Percentiles rank a stretch among this genome's conserved stretches.
phyloP scores from a whole-genome alignment of 2,113 vertebrate genomes.

The cat (Felis catus) region F.catus_Fca126_mat1.0 CM031418.1:108312001-108312500 shows the following conservation, averaged over 20 bases:
- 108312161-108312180: background rate
- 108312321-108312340: background rate
- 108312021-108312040: background rate
- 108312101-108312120: background rate
- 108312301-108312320: background rate
- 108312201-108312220: background rate
- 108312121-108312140: background rate
- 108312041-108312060: background rate
- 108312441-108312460: no score
- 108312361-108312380: background rate
- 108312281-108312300: background rate
- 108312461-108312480: no score
- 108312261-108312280: background rate
- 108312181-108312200: background rate
- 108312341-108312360: background rate
- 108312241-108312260: background rate
- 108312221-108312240: background rate
- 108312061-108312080: background rate
- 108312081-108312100: background rate
- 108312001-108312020: background rate
- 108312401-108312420: background rate
- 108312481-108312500: no score
- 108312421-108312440: background rate
- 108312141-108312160: background rate
- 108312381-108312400: background rate